Conservation (phyloP, 2,888 invertebrate genomes). For the Andrena bucephala region DNA sequence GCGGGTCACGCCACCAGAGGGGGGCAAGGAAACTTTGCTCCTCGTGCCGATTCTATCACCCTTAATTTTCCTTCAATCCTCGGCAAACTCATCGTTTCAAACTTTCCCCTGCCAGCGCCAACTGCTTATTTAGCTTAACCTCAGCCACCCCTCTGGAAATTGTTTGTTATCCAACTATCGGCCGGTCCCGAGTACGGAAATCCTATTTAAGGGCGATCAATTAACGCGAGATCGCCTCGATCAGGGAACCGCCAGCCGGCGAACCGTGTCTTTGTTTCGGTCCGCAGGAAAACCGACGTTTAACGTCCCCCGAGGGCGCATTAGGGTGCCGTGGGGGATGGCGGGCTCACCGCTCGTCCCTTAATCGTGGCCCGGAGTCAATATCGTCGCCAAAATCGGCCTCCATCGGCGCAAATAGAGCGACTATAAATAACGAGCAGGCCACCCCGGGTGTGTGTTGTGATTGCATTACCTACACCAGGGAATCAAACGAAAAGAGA, state of each 20-base stretch:
- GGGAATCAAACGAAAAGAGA: conserved; percentile 61
- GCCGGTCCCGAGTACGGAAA: background rate
- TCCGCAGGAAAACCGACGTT: conserved; percentile 43
- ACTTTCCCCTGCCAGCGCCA: conserved; percentile 16
- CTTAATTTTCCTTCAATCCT: conserved; percentile 29
- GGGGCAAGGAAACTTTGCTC: conserved; percentile 19
- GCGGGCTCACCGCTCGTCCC: conserved; percentile 58
- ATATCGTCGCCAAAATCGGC: conserved; percentile 71
- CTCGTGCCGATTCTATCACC: conserved; percentile 30
- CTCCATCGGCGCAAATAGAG: conserved; percentile 77
- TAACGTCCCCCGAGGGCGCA: conserved; percentile 66
- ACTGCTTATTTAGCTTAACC: conserved; percentile 17
- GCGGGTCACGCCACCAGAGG: conserved; percentile 31
- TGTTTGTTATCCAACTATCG: conserved; percentile 1
- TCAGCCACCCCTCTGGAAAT: background rate
- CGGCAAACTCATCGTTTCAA: conserved; percentile 1
- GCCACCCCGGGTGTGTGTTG: conserved; percentile 82
- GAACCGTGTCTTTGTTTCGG: conserved; percentile 49
- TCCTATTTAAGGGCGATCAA: conserved; percentile 22
- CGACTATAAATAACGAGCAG: conserved; percentile 83
- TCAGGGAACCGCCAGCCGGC: conserved; percentile 17
- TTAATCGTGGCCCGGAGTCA: conserved; percentile 72
- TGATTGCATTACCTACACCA: conserved; percentile 83
- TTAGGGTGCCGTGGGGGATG: conserved; percentile 61
- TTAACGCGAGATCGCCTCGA: conserved; percentile 26